Percentiles rank a stretch among this genome's conserved stretches.
Evolutionary conservation across 2,113 vertebrate species (phyloP).

Genomic region (Condylura cristata): DNA sequence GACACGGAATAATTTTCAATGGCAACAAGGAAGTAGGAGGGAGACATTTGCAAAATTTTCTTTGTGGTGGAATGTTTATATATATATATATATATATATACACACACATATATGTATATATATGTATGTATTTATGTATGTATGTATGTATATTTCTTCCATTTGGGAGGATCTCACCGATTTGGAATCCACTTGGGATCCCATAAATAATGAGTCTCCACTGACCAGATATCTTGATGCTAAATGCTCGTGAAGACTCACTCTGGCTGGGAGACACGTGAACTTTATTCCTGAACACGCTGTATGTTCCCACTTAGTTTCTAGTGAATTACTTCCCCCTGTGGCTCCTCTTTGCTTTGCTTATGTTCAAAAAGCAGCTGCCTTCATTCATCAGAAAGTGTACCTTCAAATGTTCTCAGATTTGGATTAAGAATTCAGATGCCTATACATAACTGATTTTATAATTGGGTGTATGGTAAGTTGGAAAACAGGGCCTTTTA

Average conservation of each 20-base stretch:
- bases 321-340: not conserved
- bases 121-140: no score
- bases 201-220: not conserved
- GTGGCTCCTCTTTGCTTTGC: not conserved
- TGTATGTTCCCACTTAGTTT: conserved; percentile 11
- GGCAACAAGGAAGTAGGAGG: not conserved
- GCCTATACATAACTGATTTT: not conserved
- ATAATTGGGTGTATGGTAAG: not conserved
- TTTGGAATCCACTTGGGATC: not conserved
- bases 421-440: conserved; percentile 9
- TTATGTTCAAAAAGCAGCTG: not conserved
- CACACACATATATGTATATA: no score
- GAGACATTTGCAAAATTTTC: conserved; percentile 22
- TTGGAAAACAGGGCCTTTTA: not conserved
- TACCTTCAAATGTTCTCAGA: conserved; percentile 12
- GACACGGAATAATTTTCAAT: conserved; percentile 10
- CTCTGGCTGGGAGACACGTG: not conserved
- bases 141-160: conserved; percentile 29
- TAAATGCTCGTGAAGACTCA: not conserved
- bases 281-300: not conserved
- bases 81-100: no score
- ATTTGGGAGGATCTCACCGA: conserved; percentile 42
- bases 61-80: conserved; percentile 26
- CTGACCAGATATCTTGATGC: not conserved
- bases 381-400: not conserved